Conservation (phyloP, 2,113 vertebrate species). For the Egretta garzetta region DNA sequence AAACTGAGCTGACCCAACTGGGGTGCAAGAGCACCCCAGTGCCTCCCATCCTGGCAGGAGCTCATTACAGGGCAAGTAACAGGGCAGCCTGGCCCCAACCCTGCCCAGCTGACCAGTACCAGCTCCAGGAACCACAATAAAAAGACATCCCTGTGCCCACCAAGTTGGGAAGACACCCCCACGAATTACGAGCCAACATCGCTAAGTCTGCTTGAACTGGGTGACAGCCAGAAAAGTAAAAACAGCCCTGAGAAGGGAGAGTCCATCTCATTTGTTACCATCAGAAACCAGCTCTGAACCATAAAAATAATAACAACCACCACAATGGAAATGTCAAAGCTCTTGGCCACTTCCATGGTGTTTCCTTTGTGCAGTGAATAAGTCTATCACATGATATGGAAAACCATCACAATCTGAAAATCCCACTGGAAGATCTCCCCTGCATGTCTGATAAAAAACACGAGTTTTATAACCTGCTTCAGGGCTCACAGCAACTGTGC, state of each 20-base stretch:
- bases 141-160: not conserved
- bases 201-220: not conserved
- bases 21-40: accelerated
- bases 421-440: not conserved
- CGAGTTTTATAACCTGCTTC: not conserved
- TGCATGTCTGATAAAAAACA: accelerated
- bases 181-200: accelerated
- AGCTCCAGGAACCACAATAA: not conserved
- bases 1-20: accelerated
- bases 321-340: not conserved
- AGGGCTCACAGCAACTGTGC: not conserved
- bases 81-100: not conserved
- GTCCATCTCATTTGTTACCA: not conserved
- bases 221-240: not conserved
- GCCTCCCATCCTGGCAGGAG: not conserved
- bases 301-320: too few relatives aligned
- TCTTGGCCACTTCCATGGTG: not conserved
- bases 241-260: not conserved
- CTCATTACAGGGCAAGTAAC: not conserved
- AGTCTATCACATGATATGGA: not conserved
- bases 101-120: not conserved
- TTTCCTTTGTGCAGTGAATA: not conserved
- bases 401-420: not conserved
- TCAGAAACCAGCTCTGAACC: not conserved
- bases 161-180: not conserved